Base-by-base conservation (phyloP, 2,797 vertebrate genomes). In the Tangara arthus region DNA sequence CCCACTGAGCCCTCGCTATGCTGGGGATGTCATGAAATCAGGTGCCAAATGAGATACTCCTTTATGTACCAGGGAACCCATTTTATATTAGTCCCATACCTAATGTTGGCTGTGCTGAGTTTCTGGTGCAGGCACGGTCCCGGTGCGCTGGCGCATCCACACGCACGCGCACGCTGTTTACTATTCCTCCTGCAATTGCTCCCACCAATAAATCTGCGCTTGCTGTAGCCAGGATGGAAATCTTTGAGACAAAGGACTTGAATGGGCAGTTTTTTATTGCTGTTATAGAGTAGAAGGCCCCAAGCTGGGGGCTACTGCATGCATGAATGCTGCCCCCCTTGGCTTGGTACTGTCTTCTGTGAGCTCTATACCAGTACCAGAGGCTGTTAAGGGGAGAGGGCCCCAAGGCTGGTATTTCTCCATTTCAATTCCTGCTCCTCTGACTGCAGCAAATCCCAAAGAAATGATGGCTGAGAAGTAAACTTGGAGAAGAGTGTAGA, bases 201-300 rank as follows among this genome's bases (percentile, higher is more conserved):
- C 79, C 91, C 82, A 88, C 93, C 91, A 89, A 89, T 95, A 95
- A 95, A 95, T 95, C 92, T 89, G 78, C 75, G 44, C 90, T 94
- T 89, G 89, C 95, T 82, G 76, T 70, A 92, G 92, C 94, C 92
- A 83, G 94, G 87, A 94, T 93, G 84, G 96, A 94, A 94, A 95
- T 93, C 94, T 94, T 92, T 91, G 89, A 95, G 91, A 95, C 95
- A 97, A 95, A 95, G 87, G 94, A 47, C 79, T 85, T 85, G 89
- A 94, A 82, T 94, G 93, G 85, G 84, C 69, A 96, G 75, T 95
- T 91, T 89, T 92, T 97, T 89, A 95, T 90, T 88, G 92, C 87
- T 65, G 82, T 72, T 93, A 63, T 69, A 52, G 84, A 91, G 84
- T 81, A 90, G 94, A 96, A 92, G 93, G 92, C 93, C 94, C 91